Conservation (phyloP, 2,888 invertebrate genomes). For the Drosophila pegasa region DNA sequence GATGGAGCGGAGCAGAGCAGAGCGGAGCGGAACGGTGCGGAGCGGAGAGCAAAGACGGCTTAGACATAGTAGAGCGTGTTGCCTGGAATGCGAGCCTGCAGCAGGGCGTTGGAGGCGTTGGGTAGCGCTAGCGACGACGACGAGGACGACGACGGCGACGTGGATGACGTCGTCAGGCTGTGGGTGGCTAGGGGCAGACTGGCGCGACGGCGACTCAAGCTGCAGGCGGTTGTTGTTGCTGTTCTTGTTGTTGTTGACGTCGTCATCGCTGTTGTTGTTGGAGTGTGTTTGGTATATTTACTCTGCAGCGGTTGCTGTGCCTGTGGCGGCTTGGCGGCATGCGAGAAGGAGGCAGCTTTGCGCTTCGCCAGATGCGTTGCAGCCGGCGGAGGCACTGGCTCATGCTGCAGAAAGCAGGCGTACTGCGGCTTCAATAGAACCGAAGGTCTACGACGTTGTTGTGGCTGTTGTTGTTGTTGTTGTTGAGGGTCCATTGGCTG, state of each 20-base stretch:
- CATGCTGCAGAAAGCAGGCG: conserved; percentile 80
- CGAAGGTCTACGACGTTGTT: conserved; percentile 61
- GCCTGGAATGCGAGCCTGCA: conserved; percentile 83
- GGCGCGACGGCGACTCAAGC: conserved; percentile 54
- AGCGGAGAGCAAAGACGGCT: conserved; percentile 31
- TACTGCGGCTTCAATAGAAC: conserved; percentile 83
- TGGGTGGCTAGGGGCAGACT: conserved; percentile 57
- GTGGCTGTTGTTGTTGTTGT: conserved; percentile 6
- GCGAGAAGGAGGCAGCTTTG: conserved; percentile 67
- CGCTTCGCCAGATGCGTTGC: conserved; percentile 36
- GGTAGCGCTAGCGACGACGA: conserved; percentile 67
- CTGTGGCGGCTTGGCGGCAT: conserved; percentile 20
- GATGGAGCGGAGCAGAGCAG: conserved; percentile 6
- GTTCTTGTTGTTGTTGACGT: conserved; percentile 37
- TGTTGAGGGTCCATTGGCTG: conserved; percentile 30
- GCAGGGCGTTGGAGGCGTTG: conserved; percentile 70
- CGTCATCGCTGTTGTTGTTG: conserved; percentile 25
- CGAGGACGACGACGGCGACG: conserved; percentile 5
- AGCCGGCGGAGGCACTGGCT: conserved; percentile 34
- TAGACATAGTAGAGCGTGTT: conserved; percentile 83
- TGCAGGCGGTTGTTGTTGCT: conserved; percentile 35
- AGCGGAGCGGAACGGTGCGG: conserved; percentile 15
- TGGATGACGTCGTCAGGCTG: conserved; percentile 16
- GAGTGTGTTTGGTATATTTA: conserved; percentile 54
- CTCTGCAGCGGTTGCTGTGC: conserved; percentile 39